Percentiles rank a stretch among this genome's conserved stretches.
These are phyloP conservation scores for Fringilla coelebs DNA, from an alignment of 2,797 vertebrate species.

Conservation along the genomic window DNA sequence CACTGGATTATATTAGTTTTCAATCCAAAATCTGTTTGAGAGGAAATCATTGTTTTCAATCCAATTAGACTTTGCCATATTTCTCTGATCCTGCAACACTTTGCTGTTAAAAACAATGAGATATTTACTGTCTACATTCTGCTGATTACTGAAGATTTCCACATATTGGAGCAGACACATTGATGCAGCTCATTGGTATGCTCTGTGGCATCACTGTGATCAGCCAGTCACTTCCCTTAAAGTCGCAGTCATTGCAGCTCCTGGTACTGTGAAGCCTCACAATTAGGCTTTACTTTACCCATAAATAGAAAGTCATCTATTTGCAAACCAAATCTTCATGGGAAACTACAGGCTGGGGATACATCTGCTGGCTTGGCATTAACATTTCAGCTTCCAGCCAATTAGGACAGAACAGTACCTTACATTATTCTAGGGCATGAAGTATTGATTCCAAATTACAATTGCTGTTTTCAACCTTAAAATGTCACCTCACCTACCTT, in stretches of 20 bases:
- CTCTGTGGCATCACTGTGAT: not conserved
- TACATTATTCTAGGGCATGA: constrained; percentile 37
- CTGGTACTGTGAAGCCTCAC: constrained; percentile 41
- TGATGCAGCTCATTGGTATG: constrained; percentile 41
- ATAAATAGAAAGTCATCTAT: constrained; percentile 55
- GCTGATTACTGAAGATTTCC: constrained; percentile 4
- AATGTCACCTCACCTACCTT: constrained; percentile 53
- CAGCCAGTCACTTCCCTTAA: constrained; percentile 56
- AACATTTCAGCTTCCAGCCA: constrained; percentile 45
- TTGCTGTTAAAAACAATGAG: constrained; percentile 30
- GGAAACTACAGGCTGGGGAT: constrained; percentile 29
- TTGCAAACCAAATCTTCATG: constrained; percentile 53
- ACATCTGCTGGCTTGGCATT: constrained; percentile 33
- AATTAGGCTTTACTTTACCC: constrained; percentile 32
- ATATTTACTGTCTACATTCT: constrained; percentile 46
- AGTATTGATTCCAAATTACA: constrained; percentile 60
- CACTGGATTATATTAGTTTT: constrained; percentile 6
- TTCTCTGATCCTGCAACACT: constrained; percentile 19
- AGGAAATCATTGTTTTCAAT: constrained; percentile 22
- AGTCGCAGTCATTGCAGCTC: not conserved
- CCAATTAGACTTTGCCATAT: not conserved
- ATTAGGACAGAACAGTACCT: constrained; percentile 55
- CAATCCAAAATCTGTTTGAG: constrained; percentile 25
- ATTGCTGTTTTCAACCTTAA: constrained; percentile 60
- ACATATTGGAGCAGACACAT: not conserved